Evolutionary conservation across 2,888 invertebrate genomes (phyloP).

Genomic region (Tetramorium bicarinatum): DNA sequence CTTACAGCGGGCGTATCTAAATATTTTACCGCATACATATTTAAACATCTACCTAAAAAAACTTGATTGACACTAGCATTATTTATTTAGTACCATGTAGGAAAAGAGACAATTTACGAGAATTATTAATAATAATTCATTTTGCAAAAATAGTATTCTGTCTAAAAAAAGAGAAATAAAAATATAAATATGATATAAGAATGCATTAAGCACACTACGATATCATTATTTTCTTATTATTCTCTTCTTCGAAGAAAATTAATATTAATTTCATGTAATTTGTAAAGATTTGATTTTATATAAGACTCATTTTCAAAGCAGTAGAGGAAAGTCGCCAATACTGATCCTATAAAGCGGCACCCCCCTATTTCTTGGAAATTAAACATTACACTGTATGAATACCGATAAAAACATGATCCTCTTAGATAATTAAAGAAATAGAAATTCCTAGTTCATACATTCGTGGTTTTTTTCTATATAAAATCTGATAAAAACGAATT

Average conservation of each 20-base stretch:
- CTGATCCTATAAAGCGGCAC: too few species aligned
- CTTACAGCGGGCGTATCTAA: not conserved
- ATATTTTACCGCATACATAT: not conserved
- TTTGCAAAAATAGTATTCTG: not conserved
- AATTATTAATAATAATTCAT: constrained; percentile 14
- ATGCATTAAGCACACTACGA: not conserved
- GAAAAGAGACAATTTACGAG: not conserved
- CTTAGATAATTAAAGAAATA: too few species aligned
- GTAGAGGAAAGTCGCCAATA: too few species aligned
- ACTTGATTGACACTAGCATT: not conserved
- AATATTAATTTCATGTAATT: constrained; percentile 8
- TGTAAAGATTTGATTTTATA: not conserved
- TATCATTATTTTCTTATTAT: not conserved
- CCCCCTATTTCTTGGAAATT: too few species aligned
- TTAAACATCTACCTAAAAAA: not conserved
- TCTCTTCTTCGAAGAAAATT: not conserved
- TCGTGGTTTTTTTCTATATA: too few species aligned
- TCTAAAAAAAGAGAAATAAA: not conserved
- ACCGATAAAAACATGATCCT: too few species aligned
- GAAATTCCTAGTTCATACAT: too few species aligned
- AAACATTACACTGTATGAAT: too few species aligned
- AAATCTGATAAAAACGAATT: too few species aligned
- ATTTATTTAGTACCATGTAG: not conserved
- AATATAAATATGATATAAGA: not conserved
- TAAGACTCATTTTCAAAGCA: not conserved